Evolutionary conservation across 2,888 invertebrate genomes (phyloP), one percentile per base, ranked within the genome.

Genomic region (Microplitis manilae): DNA sequence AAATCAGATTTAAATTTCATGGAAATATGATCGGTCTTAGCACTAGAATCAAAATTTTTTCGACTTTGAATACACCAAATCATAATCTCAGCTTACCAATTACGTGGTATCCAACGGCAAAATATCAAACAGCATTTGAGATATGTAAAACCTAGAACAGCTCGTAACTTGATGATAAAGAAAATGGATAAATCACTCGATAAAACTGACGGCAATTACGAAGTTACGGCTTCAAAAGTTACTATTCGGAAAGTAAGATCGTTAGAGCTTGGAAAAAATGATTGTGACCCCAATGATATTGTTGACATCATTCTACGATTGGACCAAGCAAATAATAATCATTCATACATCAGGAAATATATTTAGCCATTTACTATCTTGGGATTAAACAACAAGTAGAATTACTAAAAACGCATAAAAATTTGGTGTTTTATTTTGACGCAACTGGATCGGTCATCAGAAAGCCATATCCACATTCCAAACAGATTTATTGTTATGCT

Each of bases 401-500:
- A 39, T 74, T 77, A 61, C 61, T 79, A 17, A 73, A 77, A 60
- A 8, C 9, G 15, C 20, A 77, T 73, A 8, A 1, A 38, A 6
- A 67, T 77, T 71, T 62, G 13, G 67, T 71, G 1, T 65, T 76
- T 6, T 64, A 77, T 41, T 77, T 72, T 9, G 75, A 76, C 69
- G 65, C 75, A 17, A 62, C 15, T 62, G 74, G 79, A 39, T 67
- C 70, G 8, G 59, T 77, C 39, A 40, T 75, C n/a, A 15, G 70
- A n/a, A 73, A 70, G 64, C 67, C 73, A 0, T 73, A 64, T 39
- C 9, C 30, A 5, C 40, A 15, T n/a, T 77, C 61, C 9, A 79
- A 79, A 74, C 62, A 30, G 5, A 71, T 77, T 39, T 77, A 79
- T 73, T 68, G 67, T 67, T 77, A 79, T 65, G 73, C 74, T 17